Percentiles rank a stretch among this genome's conserved stretches.
phyloP scores from a whole-genome alignment of 1,140 invertebrate genomes.

The Venustaconcha ellipsiformis region DNA sequence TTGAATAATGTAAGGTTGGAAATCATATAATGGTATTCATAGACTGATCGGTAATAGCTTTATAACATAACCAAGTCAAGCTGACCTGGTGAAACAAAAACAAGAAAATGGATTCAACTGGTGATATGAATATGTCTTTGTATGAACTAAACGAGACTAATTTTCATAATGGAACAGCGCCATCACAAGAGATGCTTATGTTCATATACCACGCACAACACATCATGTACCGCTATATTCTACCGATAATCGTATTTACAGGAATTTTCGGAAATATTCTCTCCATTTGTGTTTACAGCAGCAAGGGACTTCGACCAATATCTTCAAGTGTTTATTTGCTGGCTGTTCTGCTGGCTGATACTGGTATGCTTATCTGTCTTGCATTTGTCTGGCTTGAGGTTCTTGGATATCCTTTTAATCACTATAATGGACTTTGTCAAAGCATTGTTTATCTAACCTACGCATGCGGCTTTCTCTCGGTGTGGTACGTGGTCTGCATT shows the following conservation, averaged over 20 bases:
- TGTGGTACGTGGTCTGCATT: conserved; percentile 87
- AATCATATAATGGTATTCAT: no score
- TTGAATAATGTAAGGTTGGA: no score
- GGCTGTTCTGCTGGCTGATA: conserved; percentile 43
- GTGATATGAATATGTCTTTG: no score
- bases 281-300: conserved; percentile 35
- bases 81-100: no score
- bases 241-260: conserved; percentile 38
- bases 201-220: no score
- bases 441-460: conserved; percentile 79
- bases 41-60: no score
- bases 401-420: conserved; percentile 31
- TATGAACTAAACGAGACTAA: no score
- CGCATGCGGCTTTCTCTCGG: conserved; percentile 80
- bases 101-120: no score
- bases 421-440: conserved; percentile 72
- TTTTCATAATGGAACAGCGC: no score
- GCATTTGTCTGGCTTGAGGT: conserved; percentile 46
- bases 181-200: no score
- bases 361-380: conserved; percentile 38
- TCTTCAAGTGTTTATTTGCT: conserved; percentile 46
- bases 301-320: conserved; percentile 33
- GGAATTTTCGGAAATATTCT: conserved; percentile 41
- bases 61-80: no score
- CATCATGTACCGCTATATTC: conserved; percentile 32